Base-by-base conservation (phyloP, 2,888 invertebrate species). In the Suillia variegata region DNA sequence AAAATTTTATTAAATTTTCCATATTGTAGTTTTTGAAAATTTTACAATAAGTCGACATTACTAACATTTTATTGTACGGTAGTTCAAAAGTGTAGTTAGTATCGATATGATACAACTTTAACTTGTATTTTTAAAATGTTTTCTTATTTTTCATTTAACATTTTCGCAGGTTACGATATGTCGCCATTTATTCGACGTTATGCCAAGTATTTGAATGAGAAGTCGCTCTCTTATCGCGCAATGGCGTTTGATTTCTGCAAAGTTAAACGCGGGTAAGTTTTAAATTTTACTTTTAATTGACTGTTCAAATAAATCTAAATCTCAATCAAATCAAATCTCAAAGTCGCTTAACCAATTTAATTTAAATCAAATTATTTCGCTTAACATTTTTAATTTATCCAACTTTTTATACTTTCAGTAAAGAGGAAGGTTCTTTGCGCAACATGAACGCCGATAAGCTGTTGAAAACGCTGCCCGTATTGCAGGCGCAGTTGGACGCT, bases 231-330 rank as follows among this genome's bases (percentile, higher is more conserved):
- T 12, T 99, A 99, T 86, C 89, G 99, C 83, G 92, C 94, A 61
- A 98, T 98, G 78, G 99, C 99, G 69, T 99, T 98, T 83, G 99
- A 99, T 84, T 99, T 99, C 86, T 99, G 99, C 87, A 99, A 99
- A 89, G 96, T 98, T 56, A 99, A 98, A 84, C 87, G 99, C 80
- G 98, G 99, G 94, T 96, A 84, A 88, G 87, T 80, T 59, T 17
- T 17, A 38, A 34, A 17, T 20, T n/a, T n/a, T n/a, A n/a, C n/a
- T n/a, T n/a, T 20, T 38, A 38, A 21, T 33, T 38, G 20, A 20
- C 18, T 6, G 6, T 33, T 34, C 8, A 31, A 31, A n/a, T n/a
- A n/a, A n/a, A n/a, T n/a, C n/a, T n/a, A n/a, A n/a, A n/a, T n/a
- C n/a, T n/a, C n/a, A n/a, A n/a, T n/a, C n/a, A n/a, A n/a, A n/a